A percentile compares a stretch with the other conserved stretches of the same genome.
Evolutionary conservation across 2,797 vertebrate species (phyloP).

Genomic region (Poecilia gillii): DNA sequence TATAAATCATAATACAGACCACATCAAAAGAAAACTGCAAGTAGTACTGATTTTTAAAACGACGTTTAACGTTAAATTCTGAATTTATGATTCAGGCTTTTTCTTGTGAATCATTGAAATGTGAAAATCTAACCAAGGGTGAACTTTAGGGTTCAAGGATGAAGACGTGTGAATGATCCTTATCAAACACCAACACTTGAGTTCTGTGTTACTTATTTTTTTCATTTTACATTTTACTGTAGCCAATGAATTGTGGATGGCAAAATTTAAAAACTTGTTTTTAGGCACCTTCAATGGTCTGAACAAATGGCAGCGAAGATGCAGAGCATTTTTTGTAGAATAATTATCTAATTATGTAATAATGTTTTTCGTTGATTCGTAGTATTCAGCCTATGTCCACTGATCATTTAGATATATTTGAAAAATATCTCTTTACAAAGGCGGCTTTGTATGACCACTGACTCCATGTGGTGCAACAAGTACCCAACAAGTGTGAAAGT

Average conservation of each 20-base stretch:
- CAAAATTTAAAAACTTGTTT: too few relatives aligned
- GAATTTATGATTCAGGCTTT: neutral
- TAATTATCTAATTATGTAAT: neutral
- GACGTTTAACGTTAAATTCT: neutral
- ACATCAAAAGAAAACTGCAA: neutral
- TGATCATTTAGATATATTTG: neutral
- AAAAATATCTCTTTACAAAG: neutral
- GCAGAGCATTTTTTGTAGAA: too few relatives aligned
- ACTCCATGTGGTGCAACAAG: conserved; percentile 12
- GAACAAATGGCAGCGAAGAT: too few relatives aligned
- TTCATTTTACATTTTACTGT: neutral
- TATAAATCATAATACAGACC: neutral
- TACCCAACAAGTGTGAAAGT: conserved; percentile 17
- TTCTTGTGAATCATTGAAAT: neutral
- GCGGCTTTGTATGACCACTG: neutral
- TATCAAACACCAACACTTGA: too few relatives aligned
- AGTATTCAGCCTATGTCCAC: neutral
- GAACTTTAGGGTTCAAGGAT: neutral
- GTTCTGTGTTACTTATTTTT: neutral
- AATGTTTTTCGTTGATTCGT: neutral
- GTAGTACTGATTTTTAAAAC: neutral
- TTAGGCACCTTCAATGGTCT: too few relatives aligned
- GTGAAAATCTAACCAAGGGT: neutral
- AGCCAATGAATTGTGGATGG: neutral
- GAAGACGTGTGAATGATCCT: neutral